These are phyloP conservation scores for Mechanitis messenoides DNA, from an alignment of 2,888 invertebrate genomes.

Conservation along the genomic window DNA sequence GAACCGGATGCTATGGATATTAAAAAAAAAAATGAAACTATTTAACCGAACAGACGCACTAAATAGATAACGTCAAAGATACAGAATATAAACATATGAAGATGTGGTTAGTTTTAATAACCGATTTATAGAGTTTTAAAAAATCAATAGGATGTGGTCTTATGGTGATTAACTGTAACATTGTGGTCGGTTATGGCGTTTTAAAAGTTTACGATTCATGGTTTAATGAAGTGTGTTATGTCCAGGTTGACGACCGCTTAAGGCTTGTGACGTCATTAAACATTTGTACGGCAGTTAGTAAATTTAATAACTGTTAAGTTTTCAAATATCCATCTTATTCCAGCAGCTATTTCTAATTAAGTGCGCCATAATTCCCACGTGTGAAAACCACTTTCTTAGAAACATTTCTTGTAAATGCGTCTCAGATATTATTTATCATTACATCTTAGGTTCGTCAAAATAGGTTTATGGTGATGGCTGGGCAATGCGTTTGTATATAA, in stretches of 20 bases:
- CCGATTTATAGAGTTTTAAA: conserved; percentile 55
- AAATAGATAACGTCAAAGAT: conserved; percentile 47
- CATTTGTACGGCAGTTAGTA: conserved; percentile 14
- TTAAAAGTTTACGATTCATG: conserved; percentile 40
- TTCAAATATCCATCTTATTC: too few species aligned
- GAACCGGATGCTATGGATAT: conserved; percentile 65
- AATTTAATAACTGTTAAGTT: not conserved
- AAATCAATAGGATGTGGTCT: conserved; percentile 66
- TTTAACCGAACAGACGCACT: conserved; percentile 57
- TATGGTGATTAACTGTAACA: conserved; percentile 46
- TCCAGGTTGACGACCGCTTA: conserved; percentile 23
- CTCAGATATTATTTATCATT: too few species aligned
- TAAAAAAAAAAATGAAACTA: conserved; percentile 55
- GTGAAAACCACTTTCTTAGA: too few species aligned
- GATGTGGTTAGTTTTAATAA: conserved; percentile 59
- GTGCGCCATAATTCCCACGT: conserved; percentile 5
- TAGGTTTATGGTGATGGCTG: conserved; percentile 29
- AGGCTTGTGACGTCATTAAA: conserved; percentile 22
- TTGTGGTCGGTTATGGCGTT: conserved; percentile 44
- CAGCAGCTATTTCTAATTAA: too few species aligned
- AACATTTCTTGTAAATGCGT: too few species aligned
- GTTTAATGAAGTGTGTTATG: conserved; percentile 37
- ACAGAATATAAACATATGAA: conserved; percentile 30
- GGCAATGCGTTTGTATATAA: conserved; percentile 33
- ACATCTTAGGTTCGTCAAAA: conserved; percentile 14